Evolutionary conservation across 2,888 invertebrate species (phyloP).

Genomic region (Chrysolina haemoptera): DNA sequence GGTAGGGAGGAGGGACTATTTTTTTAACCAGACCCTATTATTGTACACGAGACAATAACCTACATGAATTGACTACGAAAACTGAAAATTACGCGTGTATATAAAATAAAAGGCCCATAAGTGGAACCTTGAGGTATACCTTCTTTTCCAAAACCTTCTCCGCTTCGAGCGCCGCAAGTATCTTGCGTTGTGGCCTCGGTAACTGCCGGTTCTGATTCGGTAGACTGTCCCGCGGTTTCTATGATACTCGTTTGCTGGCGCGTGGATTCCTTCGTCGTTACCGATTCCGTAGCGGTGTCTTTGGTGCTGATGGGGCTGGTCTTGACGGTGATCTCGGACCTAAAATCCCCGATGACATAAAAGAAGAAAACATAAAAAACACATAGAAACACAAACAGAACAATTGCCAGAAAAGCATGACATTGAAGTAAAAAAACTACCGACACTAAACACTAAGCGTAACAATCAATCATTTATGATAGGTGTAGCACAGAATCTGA

Average conservation of each 20-base stretch:
- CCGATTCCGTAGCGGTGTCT: not conserved
- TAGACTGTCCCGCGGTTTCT: not conserved
- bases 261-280: not conserved
- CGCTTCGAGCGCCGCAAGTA: not conserved
- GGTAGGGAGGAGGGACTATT: too few species aligned
- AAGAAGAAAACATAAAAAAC: constrained; percentile 19
- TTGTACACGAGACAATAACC: too few species aligned
- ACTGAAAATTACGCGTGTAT: too few species aligned
- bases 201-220: not conserved
- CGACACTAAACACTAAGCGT: not conserved
- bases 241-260: constrained; percentile 1
- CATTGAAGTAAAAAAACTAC: constrained; percentile 12
- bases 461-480: constrained; percentile 16
- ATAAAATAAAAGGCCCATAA: too few species aligned
- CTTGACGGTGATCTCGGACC: not conserved
- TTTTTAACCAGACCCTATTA: too few species aligned
- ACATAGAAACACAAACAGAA: constrained; percentile 1
- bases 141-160: not conserved
- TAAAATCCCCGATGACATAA: not conserved
- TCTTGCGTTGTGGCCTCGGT: not conserved
- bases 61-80: too few species aligned
- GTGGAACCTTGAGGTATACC: not conserved
- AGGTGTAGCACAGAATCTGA: constrained; percentile 9
- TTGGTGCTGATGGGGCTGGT: constrained; percentile 8
- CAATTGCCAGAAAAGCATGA: not conserved